These are phyloP conservation scores for Drosophila truncata DNA, from an alignment of 1,140 invertebrate genomes.

Conservation along the genomic window DNA sequence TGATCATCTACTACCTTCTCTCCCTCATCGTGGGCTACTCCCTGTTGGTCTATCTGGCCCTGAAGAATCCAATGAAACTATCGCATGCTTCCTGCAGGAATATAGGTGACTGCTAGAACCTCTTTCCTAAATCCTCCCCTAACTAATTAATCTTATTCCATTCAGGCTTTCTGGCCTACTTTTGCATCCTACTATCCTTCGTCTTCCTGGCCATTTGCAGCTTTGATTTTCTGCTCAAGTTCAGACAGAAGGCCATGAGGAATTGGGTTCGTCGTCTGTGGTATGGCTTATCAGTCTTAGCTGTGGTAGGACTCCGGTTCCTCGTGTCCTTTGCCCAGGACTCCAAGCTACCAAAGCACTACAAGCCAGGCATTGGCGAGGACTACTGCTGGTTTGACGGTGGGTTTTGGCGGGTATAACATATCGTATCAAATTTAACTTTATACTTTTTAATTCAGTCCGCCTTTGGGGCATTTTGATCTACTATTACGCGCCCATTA, in stretches of 20 bases:
- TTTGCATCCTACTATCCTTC: constrained; percentile 91
- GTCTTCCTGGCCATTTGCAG: constrained; percentile 92
- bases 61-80: constrained; percentile 77
- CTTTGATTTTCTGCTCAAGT: constrained; percentile 91
- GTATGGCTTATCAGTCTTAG: constrained; percentile 88
- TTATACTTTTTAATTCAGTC: constrained; percentile 41
- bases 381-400: constrained; percentile 88
- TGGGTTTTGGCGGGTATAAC: constrained; percentile 45
- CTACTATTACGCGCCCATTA: constrained; percentile 72
- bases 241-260: constrained; percentile 86
- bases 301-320: constrained; percentile 87
- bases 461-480: constrained; percentile 80
- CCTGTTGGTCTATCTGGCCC: constrained; percentile 66
- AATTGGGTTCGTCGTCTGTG: constrained; percentile 87
- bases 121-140: fast-evolving
- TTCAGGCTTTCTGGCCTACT: constrained; percentile 89
- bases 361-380: constrained; percentile 87
- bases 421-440: not conserved
- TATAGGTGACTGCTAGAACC: constrained; percentile 44
- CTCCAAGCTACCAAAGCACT: constrained; percentile 84
- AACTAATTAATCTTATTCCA: not conserved
- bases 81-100: constrained; percentile 70
- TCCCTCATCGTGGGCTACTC: constrained; percentile 58
- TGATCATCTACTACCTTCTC: constrained; percentile 76
- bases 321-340: constrained; percentile 86